These are phyloP conservation scores for Exocentrus adspersus DNA, from an alignment of 2,888 invertebrate species.

Conservation along the genomic window DNA sequence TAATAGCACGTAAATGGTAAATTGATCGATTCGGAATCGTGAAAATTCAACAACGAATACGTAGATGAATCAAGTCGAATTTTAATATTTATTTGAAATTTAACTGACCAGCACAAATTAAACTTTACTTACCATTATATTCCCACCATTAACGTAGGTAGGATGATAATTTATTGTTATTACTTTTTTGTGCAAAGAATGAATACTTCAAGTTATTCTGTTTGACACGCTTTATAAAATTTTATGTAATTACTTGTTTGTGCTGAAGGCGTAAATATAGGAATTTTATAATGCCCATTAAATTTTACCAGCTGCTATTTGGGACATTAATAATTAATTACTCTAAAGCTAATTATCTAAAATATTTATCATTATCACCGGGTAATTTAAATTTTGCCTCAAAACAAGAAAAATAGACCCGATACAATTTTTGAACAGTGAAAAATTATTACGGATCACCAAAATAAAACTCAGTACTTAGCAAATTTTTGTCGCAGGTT, in stretches of 20 bases:
- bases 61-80: not conserved
- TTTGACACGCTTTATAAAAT: not conserved
- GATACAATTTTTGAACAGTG: too few species aligned
- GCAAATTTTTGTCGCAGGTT: too few species aligned
- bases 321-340: too few species aligned
- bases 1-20: not conserved
- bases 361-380: too few species aligned
- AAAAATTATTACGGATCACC: too few species aligned
- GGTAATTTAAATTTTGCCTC: too few species aligned
- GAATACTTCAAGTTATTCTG: not conserved
- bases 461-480: too few species aligned
- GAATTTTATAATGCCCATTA: not conserved
- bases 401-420: too few species aligned
- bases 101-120: not conserved
- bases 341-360: too few species aligned
- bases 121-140: not conserved
- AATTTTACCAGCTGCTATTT: not conserved
- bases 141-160: too few species aligned
- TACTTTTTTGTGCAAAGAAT: not conserved
- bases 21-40: too few species aligned
- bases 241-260: not conserved
- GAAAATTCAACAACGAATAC: too few species aligned
- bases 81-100: not conserved
- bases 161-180: not conserved
- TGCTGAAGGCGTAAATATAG: not conserved